phyloP scores from a whole-genome alignment of 2,113 vertebrate species.

The Martes martes region DNA sequence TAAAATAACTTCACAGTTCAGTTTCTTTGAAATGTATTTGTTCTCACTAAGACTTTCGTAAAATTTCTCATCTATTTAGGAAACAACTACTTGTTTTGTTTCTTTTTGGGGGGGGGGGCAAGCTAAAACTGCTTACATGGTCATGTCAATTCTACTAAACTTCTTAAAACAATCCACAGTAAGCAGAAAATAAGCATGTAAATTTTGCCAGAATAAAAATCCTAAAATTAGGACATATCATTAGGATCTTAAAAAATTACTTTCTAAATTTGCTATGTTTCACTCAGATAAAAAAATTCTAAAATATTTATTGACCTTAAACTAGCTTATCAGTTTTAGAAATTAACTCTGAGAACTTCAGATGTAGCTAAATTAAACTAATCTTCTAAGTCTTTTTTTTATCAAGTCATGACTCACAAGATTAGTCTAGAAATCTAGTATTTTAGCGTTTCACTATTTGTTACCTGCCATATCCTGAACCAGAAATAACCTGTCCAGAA shows the following conservation, averaged over 20 bases:
- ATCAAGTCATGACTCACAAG: neutral
- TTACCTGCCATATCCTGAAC: neutral
- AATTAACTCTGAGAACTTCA: neutral
- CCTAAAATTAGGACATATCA: neutral
- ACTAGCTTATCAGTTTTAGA: slow-evolving; percentile 9
- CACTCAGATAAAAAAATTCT: slow-evolving; percentile 30
- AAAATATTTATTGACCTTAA: slow-evolving; percentile 20
- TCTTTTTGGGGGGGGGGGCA: neutral
- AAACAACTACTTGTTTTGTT: neutral
- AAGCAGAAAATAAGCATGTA: neutral
- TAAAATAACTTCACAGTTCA: neutral
- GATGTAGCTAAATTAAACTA: slow-evolving; percentile 41
- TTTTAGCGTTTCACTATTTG: slow-evolving; percentile 1
- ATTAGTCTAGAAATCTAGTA: neutral
- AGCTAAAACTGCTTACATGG: neutral
- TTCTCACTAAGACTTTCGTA: neutral
- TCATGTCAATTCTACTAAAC: neutral
- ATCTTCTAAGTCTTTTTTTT: neutral
- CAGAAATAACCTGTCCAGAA: neutral
- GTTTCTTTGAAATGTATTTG: slow-evolving; percentile 2
- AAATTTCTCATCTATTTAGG: neutral
- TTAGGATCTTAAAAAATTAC: neutral
- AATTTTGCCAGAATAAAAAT: neutral
- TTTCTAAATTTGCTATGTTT: slow-evolving; percentile 16
- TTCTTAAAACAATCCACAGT: slow-evolving; percentile 6